Evolutionary conservation across 2,113 vertebrate species (phyloP).

Genomic region (Syrrhaptes paradoxus): DNA sequence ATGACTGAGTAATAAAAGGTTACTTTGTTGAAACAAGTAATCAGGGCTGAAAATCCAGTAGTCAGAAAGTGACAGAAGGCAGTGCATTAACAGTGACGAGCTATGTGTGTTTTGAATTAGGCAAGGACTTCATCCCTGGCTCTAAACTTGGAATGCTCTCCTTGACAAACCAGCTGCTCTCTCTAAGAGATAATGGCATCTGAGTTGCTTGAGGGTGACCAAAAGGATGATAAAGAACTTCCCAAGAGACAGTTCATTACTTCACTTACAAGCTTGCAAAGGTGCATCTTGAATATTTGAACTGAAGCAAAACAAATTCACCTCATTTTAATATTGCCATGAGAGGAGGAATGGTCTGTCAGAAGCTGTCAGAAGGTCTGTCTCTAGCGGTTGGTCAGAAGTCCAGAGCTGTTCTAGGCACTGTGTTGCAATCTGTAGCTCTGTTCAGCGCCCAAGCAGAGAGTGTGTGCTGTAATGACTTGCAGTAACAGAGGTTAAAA

Average conservation of each 20-base stretch:
- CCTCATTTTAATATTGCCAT: background rate
- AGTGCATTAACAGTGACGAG: background rate
- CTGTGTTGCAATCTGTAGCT: background rate
- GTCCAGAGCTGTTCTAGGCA: background rate
- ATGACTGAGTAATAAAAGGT: background rate
- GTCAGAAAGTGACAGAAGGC: background rate
- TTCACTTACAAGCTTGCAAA: background rate
- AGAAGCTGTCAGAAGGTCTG: background rate
- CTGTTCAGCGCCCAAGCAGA: background rate
- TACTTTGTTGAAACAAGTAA: background rate
- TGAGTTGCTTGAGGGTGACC: background rate
- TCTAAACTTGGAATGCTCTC: background rate
- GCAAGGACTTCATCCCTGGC: background rate
- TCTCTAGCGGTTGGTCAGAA: background rate
- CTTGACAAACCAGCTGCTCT: conserved; percentile 4
- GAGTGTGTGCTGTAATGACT: background rate
- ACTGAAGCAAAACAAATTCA: conserved; percentile 3
- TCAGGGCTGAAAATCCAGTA: background rate
- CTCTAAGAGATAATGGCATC: background rate
- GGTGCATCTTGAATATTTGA: background rate
- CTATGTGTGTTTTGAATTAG: background rate
- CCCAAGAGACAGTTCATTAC: background rate
- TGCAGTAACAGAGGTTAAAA: background rate
- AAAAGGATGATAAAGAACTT: background rate
- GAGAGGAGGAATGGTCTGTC: background rate